Conservation (phyloP, 2,113 vertebrate species). For the Oceanodroma tethys region DNA sequence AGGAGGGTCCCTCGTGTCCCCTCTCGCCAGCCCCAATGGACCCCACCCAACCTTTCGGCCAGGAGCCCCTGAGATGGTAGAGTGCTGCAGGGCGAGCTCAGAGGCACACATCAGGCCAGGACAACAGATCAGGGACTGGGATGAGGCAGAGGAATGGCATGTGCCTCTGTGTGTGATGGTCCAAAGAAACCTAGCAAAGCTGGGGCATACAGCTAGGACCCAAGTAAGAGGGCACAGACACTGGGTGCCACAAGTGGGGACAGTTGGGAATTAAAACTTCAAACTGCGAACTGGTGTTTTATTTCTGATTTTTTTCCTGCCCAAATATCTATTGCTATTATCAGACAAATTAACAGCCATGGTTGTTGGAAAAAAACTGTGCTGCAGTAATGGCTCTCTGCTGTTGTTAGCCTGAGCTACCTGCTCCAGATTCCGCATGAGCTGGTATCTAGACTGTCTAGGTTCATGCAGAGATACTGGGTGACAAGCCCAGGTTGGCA, state of each 20-base stretch:
- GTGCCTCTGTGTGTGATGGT: not conserved
- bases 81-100: not conserved
- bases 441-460: not conserved
- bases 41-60: not conserved
- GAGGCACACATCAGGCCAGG: not conserved
- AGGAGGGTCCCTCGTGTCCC: accelerated
- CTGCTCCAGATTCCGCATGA: not conserved
- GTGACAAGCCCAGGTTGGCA: not conserved
- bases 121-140: not conserved
- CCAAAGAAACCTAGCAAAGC: not conserved
- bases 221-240: not conserved
- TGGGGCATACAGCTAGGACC: not conserved
- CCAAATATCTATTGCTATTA: not conserved
- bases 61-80: not conserved
- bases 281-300: not conserved
- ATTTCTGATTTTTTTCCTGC: not conserved
- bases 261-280: not conserved
- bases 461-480: not conserved
- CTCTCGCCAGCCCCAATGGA: accelerated
- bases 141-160: not conserved
- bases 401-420: not conserved
- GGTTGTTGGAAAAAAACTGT: not conserved
- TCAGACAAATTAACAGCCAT: not conserved
- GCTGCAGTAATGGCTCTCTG: not conserved
- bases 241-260: not conserved